Base-by-base conservation (phyloP, 2,797 vertebrate genomes). In the Carduelis carduelis region DNA sequence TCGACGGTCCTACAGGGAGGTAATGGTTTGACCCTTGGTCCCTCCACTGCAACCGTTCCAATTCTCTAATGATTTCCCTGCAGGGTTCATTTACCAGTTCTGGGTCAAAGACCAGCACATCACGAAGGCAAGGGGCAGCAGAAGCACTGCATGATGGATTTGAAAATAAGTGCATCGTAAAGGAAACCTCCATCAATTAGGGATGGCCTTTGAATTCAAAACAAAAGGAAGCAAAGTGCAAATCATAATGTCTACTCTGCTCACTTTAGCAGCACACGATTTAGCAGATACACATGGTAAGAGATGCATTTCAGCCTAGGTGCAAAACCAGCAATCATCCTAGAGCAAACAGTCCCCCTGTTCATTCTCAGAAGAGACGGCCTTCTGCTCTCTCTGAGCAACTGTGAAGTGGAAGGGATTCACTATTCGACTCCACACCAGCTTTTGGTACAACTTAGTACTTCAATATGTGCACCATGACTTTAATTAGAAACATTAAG, bases 51-150 rank as follows among this genome's bases (percentile, higher is more conserved):
- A 95, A 95, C 71, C 23, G 12, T 92, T 96, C 71, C 89, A 96
- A 70, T 94, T 97, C 96, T 96, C 95, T 97, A 98, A 97, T 96
- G 95, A 97, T 96, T 97, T 97, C 96, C 97, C 96, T 93, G 91
- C 92, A 98, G 97, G 92, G 95, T 96, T 97, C 97, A 96, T 96
- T 96, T 96, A 96, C 96, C 95, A 97, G 92, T 96, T 97, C 94
- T 94, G 90, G 95, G 97, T 97, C 97, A 97, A 97, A 97, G 97
- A 95, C 96, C 95, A 94, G 94, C 71, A 60, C 87, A 95, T 82
- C 81, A 83, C 1, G 91, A 94, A 97, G 90, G 89, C 95, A 91
- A 94, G 87, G 89, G 94, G 75, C 78, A 76, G 96, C 60, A 78
- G 60, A 92, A 95, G 69, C 83, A 72, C 78, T n/a, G 83, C 71